These are phyloP conservation scores for Drosophila guanche DNA, from an alignment of 1,140 invertebrate genomes.

Conservation along the genomic window DNA sequence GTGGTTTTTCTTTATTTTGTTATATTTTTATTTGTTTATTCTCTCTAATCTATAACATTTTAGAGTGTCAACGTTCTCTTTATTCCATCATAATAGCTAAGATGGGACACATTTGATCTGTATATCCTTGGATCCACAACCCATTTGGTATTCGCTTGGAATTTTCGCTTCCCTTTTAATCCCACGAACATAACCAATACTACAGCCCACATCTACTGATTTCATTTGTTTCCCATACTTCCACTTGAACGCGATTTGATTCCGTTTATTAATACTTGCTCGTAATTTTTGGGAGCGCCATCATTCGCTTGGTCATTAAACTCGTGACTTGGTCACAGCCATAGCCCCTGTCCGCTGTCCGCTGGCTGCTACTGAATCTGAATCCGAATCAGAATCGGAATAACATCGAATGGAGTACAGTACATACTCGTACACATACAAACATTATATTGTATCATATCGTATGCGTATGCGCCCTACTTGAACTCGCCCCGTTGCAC, in stretches of 20 bases:
- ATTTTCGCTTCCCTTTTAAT: no score
- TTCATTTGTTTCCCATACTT: conserved; percentile 11
- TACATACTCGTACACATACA: background rate
- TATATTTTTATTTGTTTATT: no score
- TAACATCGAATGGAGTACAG: conserved; percentile 28
- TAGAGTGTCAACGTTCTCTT: no score
- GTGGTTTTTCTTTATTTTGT: no score
- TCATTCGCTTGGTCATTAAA: conserved; percentile 49
- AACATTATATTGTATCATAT: conserved; percentile 7
- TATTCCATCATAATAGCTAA: no score
- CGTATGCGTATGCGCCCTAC: conserved; percentile 41
- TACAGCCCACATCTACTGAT: background rate
- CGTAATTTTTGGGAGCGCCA: conserved; percentile 38
- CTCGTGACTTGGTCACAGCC: conserved; percentile 35
- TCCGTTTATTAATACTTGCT: conserved; percentile 14
- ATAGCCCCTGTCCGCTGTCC: no score
- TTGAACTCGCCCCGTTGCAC: conserved; percentile 72
- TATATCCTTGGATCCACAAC: no score
- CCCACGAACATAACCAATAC: no score
- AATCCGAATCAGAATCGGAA: conserved; percentile 4
- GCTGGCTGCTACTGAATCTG: no score
- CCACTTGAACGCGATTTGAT: conserved; percentile 14
- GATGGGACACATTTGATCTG: no score
- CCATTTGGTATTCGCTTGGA: no score
- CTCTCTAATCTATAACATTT: no score